Evolutionary conservation across 2,113 vertebrate species (phyloP).

Genomic region (Strix uralensis): DNA sequence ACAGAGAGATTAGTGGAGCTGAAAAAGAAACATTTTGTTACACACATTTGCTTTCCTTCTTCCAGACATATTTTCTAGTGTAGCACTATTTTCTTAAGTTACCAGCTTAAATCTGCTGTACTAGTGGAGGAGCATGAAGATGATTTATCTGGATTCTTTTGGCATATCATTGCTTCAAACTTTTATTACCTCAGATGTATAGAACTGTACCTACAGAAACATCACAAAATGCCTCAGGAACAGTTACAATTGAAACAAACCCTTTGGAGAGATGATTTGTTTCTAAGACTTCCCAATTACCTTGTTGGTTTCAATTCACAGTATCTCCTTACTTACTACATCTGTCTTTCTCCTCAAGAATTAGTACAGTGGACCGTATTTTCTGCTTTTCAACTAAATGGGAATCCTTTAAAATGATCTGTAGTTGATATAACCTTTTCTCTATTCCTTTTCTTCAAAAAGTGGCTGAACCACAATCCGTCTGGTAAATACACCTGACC

Average conservation of each 20-base stretch:
- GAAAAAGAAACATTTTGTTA: not conserved
- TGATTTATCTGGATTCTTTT: not conserved
- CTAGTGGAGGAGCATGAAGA: not conserved
- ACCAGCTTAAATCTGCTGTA: not conserved
- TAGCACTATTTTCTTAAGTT: not conserved
- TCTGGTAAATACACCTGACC: not conserved
- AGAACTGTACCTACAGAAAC: not conserved
- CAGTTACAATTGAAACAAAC: not conserved
- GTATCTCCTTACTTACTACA: not conserved
- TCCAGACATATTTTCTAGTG: not conserved
- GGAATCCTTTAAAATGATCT: not conserved
- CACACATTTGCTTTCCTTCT: not conserved
- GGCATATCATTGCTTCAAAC: not conserved
- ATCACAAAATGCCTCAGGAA: not conserved
- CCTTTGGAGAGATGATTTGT: not conserved
- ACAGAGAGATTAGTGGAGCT: not conserved
- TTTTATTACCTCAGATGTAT: not conserved
- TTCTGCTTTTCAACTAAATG: not conserved
- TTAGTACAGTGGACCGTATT: not conserved
- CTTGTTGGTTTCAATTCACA: not conserved
- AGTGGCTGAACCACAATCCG: not conserved
- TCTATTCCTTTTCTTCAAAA: not conserved
- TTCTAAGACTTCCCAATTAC: not conserved
- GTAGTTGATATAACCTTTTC: not conserved
- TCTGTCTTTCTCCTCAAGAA: not conserved